Percentiles rank a stretch among this genome's conserved stretches.
Evolutionary conservation across 2,113 vertebrate genomes (phyloP).

Genomic region (Bettongia penicillata): DNA sequence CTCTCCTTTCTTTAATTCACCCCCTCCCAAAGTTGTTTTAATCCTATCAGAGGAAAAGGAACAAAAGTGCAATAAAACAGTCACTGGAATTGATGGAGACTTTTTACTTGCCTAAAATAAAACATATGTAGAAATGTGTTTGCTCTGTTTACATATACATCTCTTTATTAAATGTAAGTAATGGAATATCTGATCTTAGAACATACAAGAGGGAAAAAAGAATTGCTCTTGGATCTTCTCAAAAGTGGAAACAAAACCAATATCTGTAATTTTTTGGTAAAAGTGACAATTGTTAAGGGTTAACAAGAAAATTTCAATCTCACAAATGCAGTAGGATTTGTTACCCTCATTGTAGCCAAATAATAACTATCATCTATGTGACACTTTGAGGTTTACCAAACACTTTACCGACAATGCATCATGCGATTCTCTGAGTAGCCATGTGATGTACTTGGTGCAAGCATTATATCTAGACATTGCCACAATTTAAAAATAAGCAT

Average conservation of each 20-base stretch:
- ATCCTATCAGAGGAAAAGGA: neutral
- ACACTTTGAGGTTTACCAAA: neutral
- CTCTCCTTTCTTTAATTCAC: neutral
- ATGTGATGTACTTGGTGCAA: neutral
- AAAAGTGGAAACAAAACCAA: neutral
- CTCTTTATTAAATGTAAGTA: neutral
- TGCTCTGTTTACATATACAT: neutral
- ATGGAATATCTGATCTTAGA: neutral
- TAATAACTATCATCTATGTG: neutral
- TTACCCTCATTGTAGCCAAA: neutral
- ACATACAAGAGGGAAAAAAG: neutral
- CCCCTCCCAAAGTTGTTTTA: neutral
- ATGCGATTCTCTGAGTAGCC: neutral
- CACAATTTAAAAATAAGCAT: too few relatives aligned
- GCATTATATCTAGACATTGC: neutral
- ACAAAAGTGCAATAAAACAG: neutral
- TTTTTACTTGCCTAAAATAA: neutral
- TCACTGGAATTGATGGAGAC: neutral
- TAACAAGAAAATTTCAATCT: neutral
- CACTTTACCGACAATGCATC: neutral
- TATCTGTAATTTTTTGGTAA: neutral
- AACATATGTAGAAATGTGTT: neutral
- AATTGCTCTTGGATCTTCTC: neutral
- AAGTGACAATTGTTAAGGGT: neutral
- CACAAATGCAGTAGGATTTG: neutral